Percentiles rank a stretch among this genome's conserved stretches.
Conservation (phyloP, 2,113 vertebrate genomes). For the Oophaga pumilio region DNA sequence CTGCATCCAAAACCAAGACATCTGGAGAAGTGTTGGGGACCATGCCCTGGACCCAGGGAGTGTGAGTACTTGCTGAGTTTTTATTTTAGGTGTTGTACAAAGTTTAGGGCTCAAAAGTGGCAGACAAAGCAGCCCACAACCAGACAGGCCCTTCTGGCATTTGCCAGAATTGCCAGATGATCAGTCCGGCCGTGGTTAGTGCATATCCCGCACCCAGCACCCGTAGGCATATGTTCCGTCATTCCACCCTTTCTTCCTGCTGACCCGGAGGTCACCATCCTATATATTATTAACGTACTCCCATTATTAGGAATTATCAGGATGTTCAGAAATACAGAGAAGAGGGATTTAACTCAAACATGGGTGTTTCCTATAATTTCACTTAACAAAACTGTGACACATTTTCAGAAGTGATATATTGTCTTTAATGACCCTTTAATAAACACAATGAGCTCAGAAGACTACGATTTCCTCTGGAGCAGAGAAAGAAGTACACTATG, state of each 20-base stretch:
- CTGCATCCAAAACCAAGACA: too few relatives aligned
- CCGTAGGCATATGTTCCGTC: not conserved
- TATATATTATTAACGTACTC: not conserved
- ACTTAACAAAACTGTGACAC: not conserved
- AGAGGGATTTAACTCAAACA: not conserved
- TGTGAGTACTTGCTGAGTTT: too few relatives aligned
- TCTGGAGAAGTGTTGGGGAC: too few relatives aligned
- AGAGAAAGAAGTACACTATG: conserved; percentile 15
- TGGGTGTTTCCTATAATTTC: conserved; percentile 1
- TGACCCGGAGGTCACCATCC: not conserved
- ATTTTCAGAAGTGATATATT: conserved; percentile 7
- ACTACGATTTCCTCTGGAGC: conserved; percentile 16
- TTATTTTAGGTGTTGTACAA: too few relatives aligned
- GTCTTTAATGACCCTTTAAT: conserved; percentile 21
- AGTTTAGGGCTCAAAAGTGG: too few relatives aligned
- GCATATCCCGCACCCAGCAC: not conserved
- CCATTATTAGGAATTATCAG: not conserved
- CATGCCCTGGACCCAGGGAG: too few relatives aligned
- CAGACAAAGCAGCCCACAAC: too few relatives aligned
- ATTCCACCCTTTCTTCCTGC: not conserved
- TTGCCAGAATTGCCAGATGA: too few relatives aligned
- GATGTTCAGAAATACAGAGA: not conserved
- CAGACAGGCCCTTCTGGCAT: too few relatives aligned
- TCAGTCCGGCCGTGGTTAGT: too few relatives aligned
- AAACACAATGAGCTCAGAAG: conserved; percentile 35